Conservation (phyloP, 2,113 vertebrate genomes). For the Rhipidura dahli region DNA sequence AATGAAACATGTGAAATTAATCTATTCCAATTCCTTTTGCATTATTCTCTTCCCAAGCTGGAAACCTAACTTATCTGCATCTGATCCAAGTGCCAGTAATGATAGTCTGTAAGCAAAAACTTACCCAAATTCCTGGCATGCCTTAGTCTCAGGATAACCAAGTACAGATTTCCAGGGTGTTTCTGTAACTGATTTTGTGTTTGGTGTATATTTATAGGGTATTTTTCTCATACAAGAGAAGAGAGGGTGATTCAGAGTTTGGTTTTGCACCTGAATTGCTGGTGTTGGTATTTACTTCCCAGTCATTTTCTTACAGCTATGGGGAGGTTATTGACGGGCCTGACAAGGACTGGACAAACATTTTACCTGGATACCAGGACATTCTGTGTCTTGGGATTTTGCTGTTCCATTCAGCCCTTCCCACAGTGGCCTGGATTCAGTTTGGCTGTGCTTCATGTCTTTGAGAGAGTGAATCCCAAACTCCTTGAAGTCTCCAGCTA, state of each 20-base stretch:
- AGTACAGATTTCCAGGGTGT: slow-evolving; percentile 55
- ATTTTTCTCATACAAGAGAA: not conserved
- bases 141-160: slow-evolving; percentile 65
- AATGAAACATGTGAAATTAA: slow-evolving; percentile 72
- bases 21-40: slow-evolving; percentile 67
- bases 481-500: slow-evolving; percentile 15
- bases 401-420: not conserved
- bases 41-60: slow-evolving; percentile 45
- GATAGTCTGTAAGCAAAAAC: slow-evolving; percentile 33
- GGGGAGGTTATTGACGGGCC: not conserved
- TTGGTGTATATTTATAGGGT: slow-evolving; percentile 15
- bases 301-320: not conserved
- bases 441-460: not conserved
- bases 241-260: slow-evolving; percentile 1
- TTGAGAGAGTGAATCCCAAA: not conserved
- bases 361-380: not conserved
- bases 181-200: not conserved
- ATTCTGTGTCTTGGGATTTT: not conserved
- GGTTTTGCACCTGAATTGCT: not conserved
- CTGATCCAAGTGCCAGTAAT: slow-evolving; percentile 67
- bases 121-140: slow-evolving; percentile 49
- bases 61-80: slow-evolving; percentile 66
- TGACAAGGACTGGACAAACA: not conserved
- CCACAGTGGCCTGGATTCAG: not conserved
- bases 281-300: not conserved